Evolutionary conservation across 1,140 invertebrate genomes (phyloP).

Genomic region (Epicauta chinensis): DNA sequence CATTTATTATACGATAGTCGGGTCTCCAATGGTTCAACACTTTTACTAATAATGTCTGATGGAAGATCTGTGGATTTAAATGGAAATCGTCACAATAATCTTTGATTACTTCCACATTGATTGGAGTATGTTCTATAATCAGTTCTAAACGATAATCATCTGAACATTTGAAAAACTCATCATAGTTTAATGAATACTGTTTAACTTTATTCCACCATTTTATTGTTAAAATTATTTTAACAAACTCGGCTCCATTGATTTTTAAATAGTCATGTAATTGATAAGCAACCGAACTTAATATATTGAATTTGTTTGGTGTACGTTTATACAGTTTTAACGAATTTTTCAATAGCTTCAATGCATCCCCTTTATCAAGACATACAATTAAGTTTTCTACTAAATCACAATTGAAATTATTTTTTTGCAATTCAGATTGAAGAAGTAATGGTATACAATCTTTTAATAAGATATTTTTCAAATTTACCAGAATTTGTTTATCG

Average conservation of each 20-base stretch:
- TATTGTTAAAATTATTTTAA: background rate
- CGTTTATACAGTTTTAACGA: slow-evolving; percentile 18
- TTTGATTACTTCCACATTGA: slow-evolving; percentile 18
- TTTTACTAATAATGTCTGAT: slow-evolving; percentile 26
- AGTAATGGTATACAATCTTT: slow-evolving; percentile 16
- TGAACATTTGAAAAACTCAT: slow-evolving; percentile 21
- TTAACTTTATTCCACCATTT: slow-evolving; percentile 34
- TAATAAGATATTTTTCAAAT: slow-evolving; percentile 5
- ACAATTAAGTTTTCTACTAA: background rate
- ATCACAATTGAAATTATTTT: too few species aligned
- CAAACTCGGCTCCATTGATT: background rate
- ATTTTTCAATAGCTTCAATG: background rate
- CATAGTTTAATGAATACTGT: slow-evolving; percentile 16
- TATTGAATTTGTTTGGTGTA: slow-evolving; percentile 22
- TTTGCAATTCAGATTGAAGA: too few species aligned
- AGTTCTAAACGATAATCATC: slow-evolving; percentile 21
- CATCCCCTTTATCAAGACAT: slow-evolving; percentile 2
- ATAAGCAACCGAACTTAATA: background rate
- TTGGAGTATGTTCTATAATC: slow-evolving; percentile 20
- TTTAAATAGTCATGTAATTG: background rate
- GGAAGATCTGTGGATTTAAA: slow-evolving; percentile 24
- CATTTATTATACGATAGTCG: slow-evolving; percentile 24
- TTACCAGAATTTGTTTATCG: too few species aligned
- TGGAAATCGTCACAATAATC: slow-evolving; percentile 34
- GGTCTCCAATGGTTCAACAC: slow-evolving; percentile 32